phyloP scores from a whole-genome alignment of 1,140 invertebrate species.

The Philotrypesis tridentata region DNA sequence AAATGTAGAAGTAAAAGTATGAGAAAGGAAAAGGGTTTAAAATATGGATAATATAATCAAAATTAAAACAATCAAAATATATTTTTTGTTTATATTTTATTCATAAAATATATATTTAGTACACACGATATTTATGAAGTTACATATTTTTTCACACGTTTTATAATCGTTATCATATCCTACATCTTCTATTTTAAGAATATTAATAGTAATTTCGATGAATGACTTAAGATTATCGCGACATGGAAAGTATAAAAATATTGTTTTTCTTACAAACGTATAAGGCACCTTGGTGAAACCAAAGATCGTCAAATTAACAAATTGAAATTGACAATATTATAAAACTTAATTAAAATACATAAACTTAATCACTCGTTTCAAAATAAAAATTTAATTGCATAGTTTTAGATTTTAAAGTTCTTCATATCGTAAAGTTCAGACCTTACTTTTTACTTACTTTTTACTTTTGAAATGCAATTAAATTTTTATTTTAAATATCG shows the following conservation, averaged over 20 bases:
- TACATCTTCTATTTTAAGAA: no score
- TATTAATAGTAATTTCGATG: neutral
- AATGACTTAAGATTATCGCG: slow-evolving; percentile 44
- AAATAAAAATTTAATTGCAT: slow-evolving; percentile 41
- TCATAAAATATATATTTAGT: slow-evolving; percentile 45
- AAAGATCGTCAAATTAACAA: slow-evolving; percentile 46
- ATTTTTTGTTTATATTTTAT: slow-evolving; percentile 43
- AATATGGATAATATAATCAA: neutral
- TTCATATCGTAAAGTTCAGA: neutral
- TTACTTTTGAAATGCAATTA: neutral
- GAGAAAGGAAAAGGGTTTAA: neutral
- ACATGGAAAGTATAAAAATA: slow-evolving; percentile 48
- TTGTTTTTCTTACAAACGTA: slow-evolving; percentile 6
- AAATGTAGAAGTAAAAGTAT: no score
- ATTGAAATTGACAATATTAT: slow-evolving; percentile 43
- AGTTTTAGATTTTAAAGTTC: neutral
- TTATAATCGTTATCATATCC: slow-evolving; percentile 52
- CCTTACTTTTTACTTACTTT: no score
- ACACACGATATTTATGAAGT: slow-evolving; percentile 51
- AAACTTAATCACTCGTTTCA: slow-evolving; percentile 46
- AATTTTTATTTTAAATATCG: slow-evolving; percentile 40
- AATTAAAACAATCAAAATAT: neutral
- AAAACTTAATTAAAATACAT: slow-evolving; percentile 40
- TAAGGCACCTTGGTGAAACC: slow-evolving; percentile 57
- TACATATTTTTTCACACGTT: slow-evolving; percentile 52